A percentile compares a stretch with the other conserved stretches of the same genome.
These are phyloP conservation scores for Probaryconus sp. DNA, from an alignment of 1,140 invertebrate species.

Conservation along the genomic window DNA sequence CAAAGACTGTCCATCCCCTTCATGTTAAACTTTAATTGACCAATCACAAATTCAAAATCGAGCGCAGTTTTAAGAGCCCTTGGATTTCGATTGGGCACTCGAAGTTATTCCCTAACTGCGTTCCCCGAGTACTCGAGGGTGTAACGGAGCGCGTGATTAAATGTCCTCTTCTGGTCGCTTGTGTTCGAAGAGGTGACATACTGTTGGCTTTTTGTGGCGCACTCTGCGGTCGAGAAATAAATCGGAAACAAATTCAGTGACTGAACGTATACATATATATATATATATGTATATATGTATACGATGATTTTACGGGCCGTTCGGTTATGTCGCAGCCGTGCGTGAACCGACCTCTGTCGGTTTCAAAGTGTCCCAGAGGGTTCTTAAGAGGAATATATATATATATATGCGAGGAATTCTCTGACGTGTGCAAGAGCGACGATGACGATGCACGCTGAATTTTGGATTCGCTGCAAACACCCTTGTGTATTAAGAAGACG, in stretches of 20 bases:
- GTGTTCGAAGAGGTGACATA: conserved; percentile 51
- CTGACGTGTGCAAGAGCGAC: conserved; percentile 32
- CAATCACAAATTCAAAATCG: conserved; percentile 5
- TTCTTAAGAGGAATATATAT: conserved; percentile 46
- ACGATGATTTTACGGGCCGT: conserved; percentile 39
- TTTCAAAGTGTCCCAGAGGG: conserved; percentile 60
- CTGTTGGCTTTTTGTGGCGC: conserved; percentile 57
- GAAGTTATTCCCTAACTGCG: conserved; percentile 14
- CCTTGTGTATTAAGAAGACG: conserved; percentile 64
- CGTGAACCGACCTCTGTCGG: conserved; percentile 48
- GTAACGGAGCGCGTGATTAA: conserved; percentile 64
- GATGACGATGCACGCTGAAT: conserved; percentile 54
- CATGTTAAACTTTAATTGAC: no score
- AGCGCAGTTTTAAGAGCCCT: conserved; percentile 27
- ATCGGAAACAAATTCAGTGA: conserved; percentile 63
- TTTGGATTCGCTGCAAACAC: conserved; percentile 59
- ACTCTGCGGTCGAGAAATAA: conserved; percentile 64
- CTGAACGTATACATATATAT: conserved; percentile 17
- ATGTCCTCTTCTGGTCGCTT: conserved; percentile 41
- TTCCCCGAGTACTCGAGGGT: conserved; percentile 58
- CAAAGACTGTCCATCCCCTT: no score
- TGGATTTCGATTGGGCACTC: conserved; percentile 15
- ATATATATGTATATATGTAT: no score
- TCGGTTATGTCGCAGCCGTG: conserved; percentile 49
- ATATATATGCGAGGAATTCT: no score